phyloP scores from a whole-genome alignment of 2,113 vertebrate species.

The Dolichotis patagonum region DNA sequence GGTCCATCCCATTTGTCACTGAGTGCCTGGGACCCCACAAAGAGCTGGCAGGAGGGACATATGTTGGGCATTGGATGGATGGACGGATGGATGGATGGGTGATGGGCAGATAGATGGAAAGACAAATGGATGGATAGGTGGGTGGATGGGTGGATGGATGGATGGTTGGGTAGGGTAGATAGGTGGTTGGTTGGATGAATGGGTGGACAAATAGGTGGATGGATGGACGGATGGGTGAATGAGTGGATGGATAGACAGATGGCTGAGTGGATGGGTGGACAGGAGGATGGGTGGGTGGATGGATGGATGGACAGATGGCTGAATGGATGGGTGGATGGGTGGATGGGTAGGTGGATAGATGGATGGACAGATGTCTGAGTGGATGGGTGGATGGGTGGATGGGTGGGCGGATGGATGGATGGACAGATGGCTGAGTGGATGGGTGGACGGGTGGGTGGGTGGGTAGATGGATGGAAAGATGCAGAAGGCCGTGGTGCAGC shows the following conservation, averaged over 20 bases:
- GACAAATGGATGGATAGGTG: no score
- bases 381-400: not conserved
- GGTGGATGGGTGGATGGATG: not conserved
- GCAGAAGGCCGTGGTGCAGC: not conserved
- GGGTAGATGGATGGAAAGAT: no score
- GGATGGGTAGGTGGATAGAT: not conserved
- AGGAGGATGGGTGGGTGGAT: not conserved
- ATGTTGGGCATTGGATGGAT: not conserved
- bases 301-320: not conserved
- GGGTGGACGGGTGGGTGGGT: not conserved
- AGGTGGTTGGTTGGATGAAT: not conserved
- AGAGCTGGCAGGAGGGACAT: not conserved
- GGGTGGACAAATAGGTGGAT: not conserved
- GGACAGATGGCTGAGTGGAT: fast-evolving
- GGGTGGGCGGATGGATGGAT: not conserved
- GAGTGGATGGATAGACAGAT: no score
- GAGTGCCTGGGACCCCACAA: not conserved
- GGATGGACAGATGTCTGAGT: no score
- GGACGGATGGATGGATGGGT: no score
- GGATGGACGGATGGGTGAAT: no score
- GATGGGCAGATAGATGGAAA: not conserved
- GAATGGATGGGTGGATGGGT: no score
- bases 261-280: no score
- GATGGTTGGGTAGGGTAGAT: not conserved
- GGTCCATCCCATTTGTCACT: no score